Percentiles rank a stretch among this genome's conserved stretches.
Conservation (phyloP, 2,113 vertebrate species). For the Seriola dumerili region DNA sequence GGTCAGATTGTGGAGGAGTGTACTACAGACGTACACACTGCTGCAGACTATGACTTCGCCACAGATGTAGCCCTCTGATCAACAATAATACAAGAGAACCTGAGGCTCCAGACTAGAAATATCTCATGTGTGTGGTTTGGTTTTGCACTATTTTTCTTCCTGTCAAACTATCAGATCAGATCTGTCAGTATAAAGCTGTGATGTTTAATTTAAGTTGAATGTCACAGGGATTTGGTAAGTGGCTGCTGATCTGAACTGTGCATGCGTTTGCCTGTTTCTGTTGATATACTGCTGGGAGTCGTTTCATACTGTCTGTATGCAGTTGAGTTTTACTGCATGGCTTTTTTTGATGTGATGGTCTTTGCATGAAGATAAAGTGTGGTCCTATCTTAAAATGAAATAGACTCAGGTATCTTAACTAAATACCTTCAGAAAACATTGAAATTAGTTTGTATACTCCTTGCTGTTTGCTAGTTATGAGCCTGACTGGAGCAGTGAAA, state of each 20-base stretch:
- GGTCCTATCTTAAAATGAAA: neutral
- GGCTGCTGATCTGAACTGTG: neutral
- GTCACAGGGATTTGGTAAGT: slow-evolving; percentile 16
- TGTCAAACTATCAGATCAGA: neutral
- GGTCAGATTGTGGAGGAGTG: neutral
- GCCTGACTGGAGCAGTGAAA: neutral
- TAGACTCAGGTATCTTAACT: too few species aligned
- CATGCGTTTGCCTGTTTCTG: slow-evolving; percentile 28
- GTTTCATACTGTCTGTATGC: neutral
- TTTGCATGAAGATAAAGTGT: slow-evolving; percentile 28
- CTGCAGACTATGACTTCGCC: neutral
- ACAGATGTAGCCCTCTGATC: slow-evolving; percentile 28
- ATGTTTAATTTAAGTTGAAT: neutral
- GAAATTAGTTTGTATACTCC: neutral
- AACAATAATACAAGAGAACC: neutral
- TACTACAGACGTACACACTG: neutral
- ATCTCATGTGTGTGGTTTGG: slow-evolving; percentile 38
- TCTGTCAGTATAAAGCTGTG: neutral
- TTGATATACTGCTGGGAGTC: neutral
- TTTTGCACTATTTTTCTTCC: slow-evolving; percentile 13
- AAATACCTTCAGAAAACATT: neutral
- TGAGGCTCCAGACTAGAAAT: slow-evolving; percentile 1
- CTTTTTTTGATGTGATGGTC: slow-evolving; percentile 27
- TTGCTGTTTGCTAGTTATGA: neutral
- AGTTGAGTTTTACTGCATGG: slow-evolving; percentile 34